Evolutionary conservation across 2,888 invertebrate genomes (phyloP).

Genomic region (Tipula confusa): DNA sequence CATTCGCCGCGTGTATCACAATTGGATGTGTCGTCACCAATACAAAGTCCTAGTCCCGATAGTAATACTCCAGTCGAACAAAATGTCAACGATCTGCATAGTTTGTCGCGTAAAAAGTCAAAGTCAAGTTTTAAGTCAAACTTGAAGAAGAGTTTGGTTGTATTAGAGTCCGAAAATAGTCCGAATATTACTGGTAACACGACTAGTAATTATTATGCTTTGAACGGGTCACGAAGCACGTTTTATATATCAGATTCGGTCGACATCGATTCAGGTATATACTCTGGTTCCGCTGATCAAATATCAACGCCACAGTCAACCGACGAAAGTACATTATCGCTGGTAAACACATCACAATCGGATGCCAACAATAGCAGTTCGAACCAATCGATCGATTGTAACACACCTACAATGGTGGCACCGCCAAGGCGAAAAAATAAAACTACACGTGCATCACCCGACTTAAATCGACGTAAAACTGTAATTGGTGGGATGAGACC

Average conservation of each 20-base stretch:
- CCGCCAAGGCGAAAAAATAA: constrained; percentile 6
- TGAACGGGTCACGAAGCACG: constrained; percentile 61
- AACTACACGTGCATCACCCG: background rate
- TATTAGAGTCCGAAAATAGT: constrained; percentile 47
- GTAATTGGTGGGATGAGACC: constrained; percentile 47
- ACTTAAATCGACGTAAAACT: constrained; percentile 42
- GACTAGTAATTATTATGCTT: constrained; percentile 39
- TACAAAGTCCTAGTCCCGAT: constrained; percentile 31
- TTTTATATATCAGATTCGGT: constrained; percentile 67
- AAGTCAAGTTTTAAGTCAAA: constrained; percentile 57
- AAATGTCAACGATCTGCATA: background rate
- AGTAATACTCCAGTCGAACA: background rate
- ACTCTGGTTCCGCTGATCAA: constrained; percentile 41
- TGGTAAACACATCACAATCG: background rate
- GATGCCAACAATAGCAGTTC: background rate
- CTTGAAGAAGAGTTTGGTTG: constrained; percentile 55
- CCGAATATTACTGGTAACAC: constrained; percentile 50
- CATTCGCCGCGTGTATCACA: constrained; percentile 37
- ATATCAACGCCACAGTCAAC: constrained; percentile 15
- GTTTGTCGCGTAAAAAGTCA: constrained; percentile 48
- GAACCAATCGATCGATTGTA: background rate
- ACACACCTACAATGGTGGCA: background rate
- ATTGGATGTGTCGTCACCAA: constrained; percentile 33
- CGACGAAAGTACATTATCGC: background rate
- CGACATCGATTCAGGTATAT: constrained; percentile 61